A percentile compares a stretch with the other conserved stretches of the same genome.
Evolutionary conservation across 2,113 vertebrate species (phyloP).

Genomic region (Butorides virescens): DNA sequence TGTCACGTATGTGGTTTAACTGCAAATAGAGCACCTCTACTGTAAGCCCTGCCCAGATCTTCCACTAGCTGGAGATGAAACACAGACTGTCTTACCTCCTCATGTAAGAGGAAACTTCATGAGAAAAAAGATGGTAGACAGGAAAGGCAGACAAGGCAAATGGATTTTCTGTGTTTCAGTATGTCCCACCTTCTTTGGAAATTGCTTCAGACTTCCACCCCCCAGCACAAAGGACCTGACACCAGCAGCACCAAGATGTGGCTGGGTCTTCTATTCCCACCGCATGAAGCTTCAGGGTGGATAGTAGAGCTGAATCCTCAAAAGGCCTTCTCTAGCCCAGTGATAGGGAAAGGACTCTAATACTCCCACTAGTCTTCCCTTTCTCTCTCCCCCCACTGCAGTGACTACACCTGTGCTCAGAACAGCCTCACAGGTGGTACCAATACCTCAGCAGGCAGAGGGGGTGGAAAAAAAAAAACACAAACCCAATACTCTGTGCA

Average conservation of each 20-base stretch:
- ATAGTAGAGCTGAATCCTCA: accelerated
- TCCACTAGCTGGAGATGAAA: not conserved
- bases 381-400: not conserved
- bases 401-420: not conserved
- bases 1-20: not conserved
- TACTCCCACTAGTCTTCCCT: not conserved
- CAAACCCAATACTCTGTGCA: not conserved
- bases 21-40: not conserved
- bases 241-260: not conserved
- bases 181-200: not conserved
- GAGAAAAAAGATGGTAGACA: not conserved
- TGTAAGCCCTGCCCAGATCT: not conserved
- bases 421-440: not conserved
- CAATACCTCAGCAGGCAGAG: not conserved
- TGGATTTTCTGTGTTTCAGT: not conserved
- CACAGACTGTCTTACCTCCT: not conserved
- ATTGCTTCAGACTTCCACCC: not conserved
- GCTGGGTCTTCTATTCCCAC: not conserved
- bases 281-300: accelerated
- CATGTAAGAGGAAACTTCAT: accelerated
- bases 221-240: not conserved
- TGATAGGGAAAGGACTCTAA: not conserved
- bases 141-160: not conserved
- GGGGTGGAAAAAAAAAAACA: not conserved
- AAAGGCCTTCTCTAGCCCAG: not conserved